These are phyloP conservation scores for Chiloscyllium punctatum DNA, from an alignment of 2,797 vertebrate genomes.

Conservation along the genomic window DNA sequence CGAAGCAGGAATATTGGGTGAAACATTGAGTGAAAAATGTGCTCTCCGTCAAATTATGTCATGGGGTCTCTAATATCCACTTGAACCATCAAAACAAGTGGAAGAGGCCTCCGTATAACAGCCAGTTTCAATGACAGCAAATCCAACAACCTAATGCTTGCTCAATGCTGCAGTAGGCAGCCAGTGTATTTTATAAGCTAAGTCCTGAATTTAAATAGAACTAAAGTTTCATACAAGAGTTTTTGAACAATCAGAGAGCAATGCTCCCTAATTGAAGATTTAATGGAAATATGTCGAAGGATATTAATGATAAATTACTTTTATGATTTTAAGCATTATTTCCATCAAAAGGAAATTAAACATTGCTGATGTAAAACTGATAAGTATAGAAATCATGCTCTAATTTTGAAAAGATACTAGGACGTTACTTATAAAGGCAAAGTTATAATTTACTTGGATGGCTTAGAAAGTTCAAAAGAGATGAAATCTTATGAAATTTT, in stretches of 20 bases:
- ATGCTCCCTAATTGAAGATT: background rate
- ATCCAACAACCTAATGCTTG: background rate
- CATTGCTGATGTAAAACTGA: background rate
- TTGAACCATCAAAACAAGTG: background rate
- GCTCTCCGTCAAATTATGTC: conserved; percentile 7
- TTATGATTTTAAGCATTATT: background rate
- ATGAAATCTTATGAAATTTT: background rate
- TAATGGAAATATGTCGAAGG: background rate
- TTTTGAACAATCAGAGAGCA: background rate
- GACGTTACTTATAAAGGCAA: background rate
- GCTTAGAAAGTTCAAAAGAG: background rate
- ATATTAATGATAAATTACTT: background rate
- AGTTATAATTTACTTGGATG: background rate
- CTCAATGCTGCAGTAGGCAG: background rate
- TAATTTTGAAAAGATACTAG: background rate
- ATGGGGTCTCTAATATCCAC: background rate
- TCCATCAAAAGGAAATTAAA: background rate
- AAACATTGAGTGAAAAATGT: background rate
- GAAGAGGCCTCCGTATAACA: background rate
- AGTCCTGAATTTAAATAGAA: background rate
- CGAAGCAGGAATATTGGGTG: background rate
- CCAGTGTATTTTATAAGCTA: background rate
- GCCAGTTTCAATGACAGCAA: background rate
- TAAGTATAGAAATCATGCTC: background rate
- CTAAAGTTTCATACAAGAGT: background rate